Conservation (phyloP, 2,888 invertebrate genomes). For the Synergus japonicus region DNA sequence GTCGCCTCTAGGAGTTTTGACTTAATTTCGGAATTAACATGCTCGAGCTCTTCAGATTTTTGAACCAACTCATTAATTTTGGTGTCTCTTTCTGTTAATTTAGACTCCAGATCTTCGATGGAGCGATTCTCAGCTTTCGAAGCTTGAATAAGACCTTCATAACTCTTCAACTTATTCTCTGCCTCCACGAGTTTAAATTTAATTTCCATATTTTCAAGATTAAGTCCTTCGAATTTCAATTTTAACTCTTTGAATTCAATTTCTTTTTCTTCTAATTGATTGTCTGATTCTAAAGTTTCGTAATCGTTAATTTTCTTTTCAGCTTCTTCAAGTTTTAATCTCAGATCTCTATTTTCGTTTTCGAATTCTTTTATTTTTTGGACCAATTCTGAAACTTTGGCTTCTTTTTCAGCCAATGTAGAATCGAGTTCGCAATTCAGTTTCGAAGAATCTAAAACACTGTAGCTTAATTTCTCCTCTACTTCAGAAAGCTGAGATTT, state of each 20-base stretch:
- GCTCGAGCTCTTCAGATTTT: constrained; percentile 41
- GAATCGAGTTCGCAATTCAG: constrained; percentile 4
- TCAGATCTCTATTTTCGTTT: constrained; percentile 41
- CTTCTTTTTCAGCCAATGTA: constrained; percentile 38
- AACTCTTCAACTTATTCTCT: neutral
- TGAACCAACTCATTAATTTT: constrained; percentile 65
- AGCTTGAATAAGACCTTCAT: neutral
- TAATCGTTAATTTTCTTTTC: constrained; percentile 68
- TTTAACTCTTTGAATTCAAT: constrained; percentile 24
- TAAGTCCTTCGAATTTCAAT: constrained; percentile 47
- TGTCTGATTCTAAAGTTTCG: constrained; percentile 32
- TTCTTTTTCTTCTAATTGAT: constrained; percentile 6
- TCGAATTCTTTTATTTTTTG: constrained; percentile 42
- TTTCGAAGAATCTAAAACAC: constrained; percentile 10
- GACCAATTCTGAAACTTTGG: constrained; percentile 1
- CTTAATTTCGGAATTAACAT: constrained; percentile 48
- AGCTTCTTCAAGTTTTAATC: constrained; percentile 37
- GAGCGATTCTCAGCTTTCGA: neutral
- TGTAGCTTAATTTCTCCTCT: constrained; percentile 28
- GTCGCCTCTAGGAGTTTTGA: constrained; percentile 11
- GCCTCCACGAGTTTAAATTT: neutral
- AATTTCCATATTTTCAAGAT: constrained; percentile 11
- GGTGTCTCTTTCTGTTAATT: constrained; percentile 69
- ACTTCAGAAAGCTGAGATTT: constrained; percentile 27
- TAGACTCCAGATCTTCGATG: constrained; percentile 68